Evolutionary conservation across 2,797 vertebrate genomes (phyloP).

Genomic region (Notolabrus celidotus): DNA sequence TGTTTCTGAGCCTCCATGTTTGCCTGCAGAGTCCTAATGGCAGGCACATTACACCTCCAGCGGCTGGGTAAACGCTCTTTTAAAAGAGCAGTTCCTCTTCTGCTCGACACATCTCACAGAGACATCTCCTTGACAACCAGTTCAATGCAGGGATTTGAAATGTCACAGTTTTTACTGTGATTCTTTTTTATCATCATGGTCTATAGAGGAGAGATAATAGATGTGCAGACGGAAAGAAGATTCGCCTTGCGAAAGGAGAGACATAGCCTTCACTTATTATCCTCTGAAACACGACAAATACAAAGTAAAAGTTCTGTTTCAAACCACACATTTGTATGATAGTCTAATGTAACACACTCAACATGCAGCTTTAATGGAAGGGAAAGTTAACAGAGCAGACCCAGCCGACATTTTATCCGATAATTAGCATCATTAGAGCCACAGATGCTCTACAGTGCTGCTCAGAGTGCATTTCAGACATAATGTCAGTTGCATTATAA

Average conservation of each 20-base stretch:
- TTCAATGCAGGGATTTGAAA: conserved; percentile 78
- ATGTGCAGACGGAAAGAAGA: conserved; percentile 27
- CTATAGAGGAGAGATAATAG: conserved; percentile 66
- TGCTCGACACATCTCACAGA: conserved; percentile 67
- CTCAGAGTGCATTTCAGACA: conserved; percentile 59
- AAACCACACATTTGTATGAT: neutral
- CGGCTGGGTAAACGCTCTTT: conserved; percentile 69
- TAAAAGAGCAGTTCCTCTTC: conserved; percentile 71
- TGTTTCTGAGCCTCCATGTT: conserved; percentile 52
- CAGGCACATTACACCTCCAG: conserved; percentile 68
- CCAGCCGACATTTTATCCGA: conserved; percentile 40
- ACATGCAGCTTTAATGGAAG: conserved; percentile 19
- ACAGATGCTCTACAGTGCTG: conserved; percentile 45
- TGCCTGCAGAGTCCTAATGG: conserved; percentile 72
- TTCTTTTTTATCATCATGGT: conserved; percentile 74
- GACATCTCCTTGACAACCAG: conserved; percentile 81
- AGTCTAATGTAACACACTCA: neutral
- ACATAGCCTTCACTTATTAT: conserved; percentile 30
- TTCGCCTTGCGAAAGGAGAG: conserved; percentile 43
- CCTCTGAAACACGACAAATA: conserved; percentile 23
- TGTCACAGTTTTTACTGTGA: conserved; percentile 78
- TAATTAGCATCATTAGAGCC: conserved; percentile 60
- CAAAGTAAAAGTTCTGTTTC: conserved; percentile 29
- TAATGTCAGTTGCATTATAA: conserved; percentile 49
- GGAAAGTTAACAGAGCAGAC: conserved; percentile 30